A percentile compares a stretch with the other conserved stretches of the same genome.
Conservation (phyloP, 2,797 vertebrate genomes). For the Champsocephalus gunnari region DNA sequence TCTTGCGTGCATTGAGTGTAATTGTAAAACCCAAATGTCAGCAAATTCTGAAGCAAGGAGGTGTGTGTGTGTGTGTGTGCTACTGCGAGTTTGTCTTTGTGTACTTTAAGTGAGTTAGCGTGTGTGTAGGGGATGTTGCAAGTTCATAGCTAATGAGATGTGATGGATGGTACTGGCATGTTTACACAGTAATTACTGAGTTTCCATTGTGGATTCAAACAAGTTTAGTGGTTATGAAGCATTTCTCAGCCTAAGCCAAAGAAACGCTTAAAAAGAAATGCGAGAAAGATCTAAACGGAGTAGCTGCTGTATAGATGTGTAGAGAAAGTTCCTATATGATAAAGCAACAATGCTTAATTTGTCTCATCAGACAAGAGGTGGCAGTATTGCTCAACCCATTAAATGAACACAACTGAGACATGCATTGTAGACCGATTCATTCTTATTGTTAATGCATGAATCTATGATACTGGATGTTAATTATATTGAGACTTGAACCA, state of each 20-base stretch:
- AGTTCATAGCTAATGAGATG: conserved; percentile 49
- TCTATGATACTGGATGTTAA: not conserved
- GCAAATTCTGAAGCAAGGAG: conserved; percentile 68
- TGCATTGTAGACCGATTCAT: not conserved
- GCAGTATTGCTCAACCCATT: conserved; percentile 67
- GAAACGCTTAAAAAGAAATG: conserved; percentile 13
- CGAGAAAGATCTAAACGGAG: not conserved
- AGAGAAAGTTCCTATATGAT: not conserved
- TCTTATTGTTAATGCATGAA: not conserved
- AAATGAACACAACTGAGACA: not conserved
- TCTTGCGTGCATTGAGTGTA: conserved; percentile 39
- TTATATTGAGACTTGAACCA: not conserved
- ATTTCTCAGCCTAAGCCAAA: conserved; percentile 33
- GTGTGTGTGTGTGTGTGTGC: conserved; percentile 39
- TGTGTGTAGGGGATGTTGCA: conserved; percentile 17
- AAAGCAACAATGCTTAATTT: conserved; percentile 22
- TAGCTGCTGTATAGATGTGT: not conserved
- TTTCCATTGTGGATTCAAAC: conserved; percentile 54
- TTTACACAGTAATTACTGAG: conserved; percentile 61
- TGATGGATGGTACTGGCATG: conserved; percentile 41
- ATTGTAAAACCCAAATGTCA: conserved; percentile 54
- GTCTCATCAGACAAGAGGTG: conserved; percentile 63
- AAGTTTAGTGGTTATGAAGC: conserved; percentile 48
- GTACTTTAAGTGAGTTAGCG: not conserved
- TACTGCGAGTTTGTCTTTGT: conserved; percentile 25